Base-by-base conservation (phyloP, 2,797 vertebrate genomes). In the Otolemur crassicaudatus region DNA sequence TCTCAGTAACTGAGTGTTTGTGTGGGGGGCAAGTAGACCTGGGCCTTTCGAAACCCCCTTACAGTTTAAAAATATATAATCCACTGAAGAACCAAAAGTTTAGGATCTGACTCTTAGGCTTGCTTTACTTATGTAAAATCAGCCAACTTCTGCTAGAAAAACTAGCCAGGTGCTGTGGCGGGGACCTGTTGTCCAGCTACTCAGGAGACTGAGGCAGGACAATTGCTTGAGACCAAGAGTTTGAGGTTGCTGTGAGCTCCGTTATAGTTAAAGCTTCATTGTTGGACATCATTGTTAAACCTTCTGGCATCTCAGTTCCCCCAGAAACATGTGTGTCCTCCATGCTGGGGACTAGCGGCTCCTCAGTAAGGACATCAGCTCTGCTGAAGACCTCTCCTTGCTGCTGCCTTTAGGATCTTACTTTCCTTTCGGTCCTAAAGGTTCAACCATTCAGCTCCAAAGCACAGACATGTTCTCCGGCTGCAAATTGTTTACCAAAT, bases 401-500 rank as follows among this genome's bases (percentile, higher is more conserved):
- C 17, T 37, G 10, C 29, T 67, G n/a, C 23, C 23, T 40, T 77
- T 12, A 19, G 2, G 0, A 31, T 70, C 31, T 63, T 4, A 3
- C 49, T 86, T 84, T 84, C 84, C 53, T 70, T 65, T 73, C 17
- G 7, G 53, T 65, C 49, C 61, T 61, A 75, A 63, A 61, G 58
- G 69, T 67, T 75, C 72, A 79, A 53, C 98, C 98, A n/a, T 97
- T 98, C 98, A 98, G 97, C 85, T 94, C 94, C 94, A 96, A 97
- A 82, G 49, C 90, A 76, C 94, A 53, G 93, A 2, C 11, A 0
- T 25, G 3, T 6, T 65, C 87, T 88, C 37, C 17, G n/a, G 16
- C 31, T 5, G 9, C 58, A 29, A 43, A 5, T 0, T 2, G 22
- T 43, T 53, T 12, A n/a, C 76, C 60, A 29, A 25, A 46, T 4